A percentile compares a stretch with the other conserved stretches of the same genome.
Conservation (phyloP, 1,140 invertebrate species). For the Drosophila gunungcola region DNA sequence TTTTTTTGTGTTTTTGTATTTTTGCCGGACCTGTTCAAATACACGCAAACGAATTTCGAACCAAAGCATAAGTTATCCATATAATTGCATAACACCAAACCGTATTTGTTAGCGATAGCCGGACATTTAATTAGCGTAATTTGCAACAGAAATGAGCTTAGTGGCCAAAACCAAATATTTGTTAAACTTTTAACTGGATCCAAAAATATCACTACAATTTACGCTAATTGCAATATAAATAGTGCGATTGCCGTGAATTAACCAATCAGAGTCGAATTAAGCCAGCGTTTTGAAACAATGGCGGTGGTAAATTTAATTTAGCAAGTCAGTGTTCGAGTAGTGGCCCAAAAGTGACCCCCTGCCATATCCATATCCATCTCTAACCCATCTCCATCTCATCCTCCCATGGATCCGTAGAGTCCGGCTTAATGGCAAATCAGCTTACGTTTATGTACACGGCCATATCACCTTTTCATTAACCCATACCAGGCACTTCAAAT, state of each 20-base stretch:
- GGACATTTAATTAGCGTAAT: conserved; percentile 72
- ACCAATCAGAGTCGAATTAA: conserved; percentile 23
- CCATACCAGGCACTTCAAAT: conserved; percentile 67
- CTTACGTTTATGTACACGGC: conserved; percentile 37
- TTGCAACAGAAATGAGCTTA: conserved; percentile 43
- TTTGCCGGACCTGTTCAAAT: conserved; percentile 4
- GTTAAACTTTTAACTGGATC: conserved; percentile 31
- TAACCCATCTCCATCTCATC: background rate
- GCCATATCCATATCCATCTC: too few species aligned
- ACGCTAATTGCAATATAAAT: conserved; percentile 71
- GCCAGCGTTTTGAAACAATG: conserved; percentile 4
- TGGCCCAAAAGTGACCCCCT: conserved; percentile 8
- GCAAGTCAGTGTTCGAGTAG: background rate
- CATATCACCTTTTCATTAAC: conserved; percentile 67
- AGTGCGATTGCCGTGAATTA: conserved; percentile 37
- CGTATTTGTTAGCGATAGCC: conserved; percentile 38
- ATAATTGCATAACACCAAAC: conserved; percentile 46
- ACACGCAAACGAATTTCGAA: background rate
- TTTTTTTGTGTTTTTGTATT: background rate
- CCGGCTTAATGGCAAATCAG: conserved; percentile 38
- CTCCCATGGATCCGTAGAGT: background rate
- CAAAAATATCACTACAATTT: conserved; percentile 31
- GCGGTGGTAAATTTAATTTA: conserved; percentile 19
- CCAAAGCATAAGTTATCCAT: conserved; percentile 39
- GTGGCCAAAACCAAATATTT: conserved; percentile 58